Conservation (phyloP, 2,113 vertebrate species). For the Parotia lawesii region DNA sequence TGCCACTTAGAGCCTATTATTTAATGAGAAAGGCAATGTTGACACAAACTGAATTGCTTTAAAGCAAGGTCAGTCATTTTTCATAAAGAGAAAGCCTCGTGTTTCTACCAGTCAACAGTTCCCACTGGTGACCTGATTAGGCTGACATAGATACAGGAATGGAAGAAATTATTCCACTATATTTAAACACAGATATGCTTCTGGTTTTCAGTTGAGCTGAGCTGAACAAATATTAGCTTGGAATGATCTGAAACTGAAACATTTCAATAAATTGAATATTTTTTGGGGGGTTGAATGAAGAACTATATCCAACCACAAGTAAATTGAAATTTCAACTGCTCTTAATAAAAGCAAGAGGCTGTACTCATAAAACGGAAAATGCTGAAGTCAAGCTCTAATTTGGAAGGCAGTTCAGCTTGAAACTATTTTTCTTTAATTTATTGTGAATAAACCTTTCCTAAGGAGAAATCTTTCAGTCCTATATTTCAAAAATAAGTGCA, state of each 20-base stretch:
- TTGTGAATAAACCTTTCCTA: not conserved
- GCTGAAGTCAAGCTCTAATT: not conserved
- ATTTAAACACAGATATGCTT: not conserved
- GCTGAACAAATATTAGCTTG: conserved; percentile 26
- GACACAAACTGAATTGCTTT: conserved; percentile 60
- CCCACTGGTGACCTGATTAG: conserved; percentile 44
- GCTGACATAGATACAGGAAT: conserved; percentile 34
- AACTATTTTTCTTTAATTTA: conserved; percentile 19
- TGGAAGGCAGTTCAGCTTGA: not conserved
- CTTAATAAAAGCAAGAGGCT: conserved; percentile 10
- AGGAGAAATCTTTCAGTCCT: not conserved
- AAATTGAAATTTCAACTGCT: conserved; percentile 30
- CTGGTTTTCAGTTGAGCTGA: conserved; percentile 15
- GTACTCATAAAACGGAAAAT: not conserved
- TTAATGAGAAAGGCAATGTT: conserved; percentile 51
- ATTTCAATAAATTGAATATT: not conserved
- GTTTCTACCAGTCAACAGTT: conserved; percentile 35
- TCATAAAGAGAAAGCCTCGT: not conserved
- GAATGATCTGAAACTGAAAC: not conserved
- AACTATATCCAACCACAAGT: not conserved
- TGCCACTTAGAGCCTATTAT: conserved; percentile 51
- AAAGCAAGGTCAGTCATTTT: conserved; percentile 58
- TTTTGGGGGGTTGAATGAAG: not conserved
- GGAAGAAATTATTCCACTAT: not conserved
- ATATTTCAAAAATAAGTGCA: not conserved